Evolutionary conservation across 2,888 invertebrate genomes (phyloP), one percentile per base, ranked within the genome.

Genomic region (Drosophila parthenogenetica): DNA sequence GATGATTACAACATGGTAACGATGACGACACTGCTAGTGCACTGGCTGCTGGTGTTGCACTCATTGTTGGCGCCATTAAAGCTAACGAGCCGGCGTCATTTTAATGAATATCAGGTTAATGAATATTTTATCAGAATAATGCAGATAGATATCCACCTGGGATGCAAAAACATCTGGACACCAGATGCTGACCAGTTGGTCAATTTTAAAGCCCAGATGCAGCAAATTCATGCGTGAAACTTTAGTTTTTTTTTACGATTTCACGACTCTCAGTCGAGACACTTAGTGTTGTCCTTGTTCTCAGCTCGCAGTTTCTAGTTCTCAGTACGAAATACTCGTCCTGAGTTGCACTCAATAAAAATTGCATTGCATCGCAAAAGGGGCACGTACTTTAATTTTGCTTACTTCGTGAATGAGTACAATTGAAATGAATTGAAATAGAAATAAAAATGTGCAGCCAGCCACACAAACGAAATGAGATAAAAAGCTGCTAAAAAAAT

Each of bases 351-450:
- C 77, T 81, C 81, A 87, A 87, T 85, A 85, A 77, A 85, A 87
- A 85, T 79, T 82, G 82, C 82, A 81, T 71, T 71, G 81, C 81
- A 81, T 80, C 45, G 74, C 77, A 64, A 66, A 72, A 77, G 72
- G 86, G 83, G 72, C 86, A 88, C 83, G 88, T 88, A 79, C 53
- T 86, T 86, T 88, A 79, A 88, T 84, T 88, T 86, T 62, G 80
- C 87, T 88, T 75, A 70, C 87, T 88, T 75, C 81, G 89, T 80
- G 83, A 83, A 82, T 73, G 83, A 79, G 83, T 64, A 67, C 89
- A 86, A 86, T 71, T 71, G 80, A 88, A 88, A 71, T 75, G 87
- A 88, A 54, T 54, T 32, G 42, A 54, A 29, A 54, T 53, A 29
- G 53, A 53, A 22, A 88, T 79, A 67, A 64, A 85, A 85, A 76